Evolutionary conservation across 2,888 invertebrate species (phyloP).

Genomic region (Eurois occulta): DNA sequence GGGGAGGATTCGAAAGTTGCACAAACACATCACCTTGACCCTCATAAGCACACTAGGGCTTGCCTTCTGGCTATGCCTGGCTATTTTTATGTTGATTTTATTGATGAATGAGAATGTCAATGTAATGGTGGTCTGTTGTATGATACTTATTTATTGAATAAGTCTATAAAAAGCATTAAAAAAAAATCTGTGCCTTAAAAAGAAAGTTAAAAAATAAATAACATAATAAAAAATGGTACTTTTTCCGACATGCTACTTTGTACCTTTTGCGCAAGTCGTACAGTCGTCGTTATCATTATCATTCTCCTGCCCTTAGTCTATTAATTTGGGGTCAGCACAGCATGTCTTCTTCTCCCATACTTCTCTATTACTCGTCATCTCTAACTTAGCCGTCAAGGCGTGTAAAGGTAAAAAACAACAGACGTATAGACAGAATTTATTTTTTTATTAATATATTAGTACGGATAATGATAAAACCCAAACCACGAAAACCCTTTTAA

Average conservation of each 20-base stretch:
- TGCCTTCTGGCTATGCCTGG: constrained; percentile 53
- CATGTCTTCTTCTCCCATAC: neutral
- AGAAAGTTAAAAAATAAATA: neutral
- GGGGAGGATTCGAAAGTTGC: constrained; percentile 84
- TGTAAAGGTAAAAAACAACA: neutral
- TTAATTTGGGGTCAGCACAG: neutral
- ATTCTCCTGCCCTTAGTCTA: neutral
- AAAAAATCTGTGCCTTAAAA: neutral
- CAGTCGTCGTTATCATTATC: neutral
- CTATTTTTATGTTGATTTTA: constrained; percentile 21
- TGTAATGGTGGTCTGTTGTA: neutral
- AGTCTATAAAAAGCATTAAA: neutral
- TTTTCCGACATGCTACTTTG: neutral
- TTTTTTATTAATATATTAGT: neutral
- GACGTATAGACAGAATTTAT: neutral
- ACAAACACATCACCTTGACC: constrained; percentile 85
- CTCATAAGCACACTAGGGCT: constrained; percentile 71
- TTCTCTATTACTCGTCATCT: neutral
- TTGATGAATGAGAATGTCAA: constrained; percentile 14
- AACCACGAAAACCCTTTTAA: neutral
- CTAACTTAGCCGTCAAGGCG: too few relatives aligned
- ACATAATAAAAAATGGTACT: too few relatives aligned
- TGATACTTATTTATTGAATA: neutral
- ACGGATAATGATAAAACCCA: neutral
- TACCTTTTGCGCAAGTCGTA: neutral